Evolutionary conservation across 2,797 vertebrate species (phyloP).

Genomic region (Sebastes nivosus): DNA sequence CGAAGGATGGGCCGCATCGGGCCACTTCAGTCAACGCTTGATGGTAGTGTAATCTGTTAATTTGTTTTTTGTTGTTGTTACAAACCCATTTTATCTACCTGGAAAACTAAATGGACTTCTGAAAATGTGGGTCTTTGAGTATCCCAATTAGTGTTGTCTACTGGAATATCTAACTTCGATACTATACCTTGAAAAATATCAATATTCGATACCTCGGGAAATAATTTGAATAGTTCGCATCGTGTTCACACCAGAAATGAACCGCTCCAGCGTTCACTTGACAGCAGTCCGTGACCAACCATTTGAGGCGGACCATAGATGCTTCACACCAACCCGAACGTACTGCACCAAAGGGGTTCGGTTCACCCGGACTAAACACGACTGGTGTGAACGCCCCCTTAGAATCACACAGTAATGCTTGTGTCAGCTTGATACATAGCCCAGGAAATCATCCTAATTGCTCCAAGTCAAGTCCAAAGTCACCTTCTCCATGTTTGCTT

Average conservation of each 20-base stretch:
- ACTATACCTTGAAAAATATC: too few species aligned
- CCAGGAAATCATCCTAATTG: slow-evolving; percentile 60
- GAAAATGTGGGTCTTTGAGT: background rate
- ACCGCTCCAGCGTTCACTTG: too few species aligned
- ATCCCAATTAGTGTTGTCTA: too few species aligned
- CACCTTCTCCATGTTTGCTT: slow-evolving; percentile 62
- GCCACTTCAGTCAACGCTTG: slow-evolving; percentile 94
- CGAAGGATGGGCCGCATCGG: slow-evolving; percentile 97
- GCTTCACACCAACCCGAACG: accelerated
- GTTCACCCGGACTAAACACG: background rate
- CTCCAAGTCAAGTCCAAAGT: slow-evolving; percentile 50
- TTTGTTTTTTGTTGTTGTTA: background rate
- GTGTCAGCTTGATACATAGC: slow-evolving; percentile 52
- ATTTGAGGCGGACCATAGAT: too few species aligned
- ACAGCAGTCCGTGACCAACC: too few species aligned
- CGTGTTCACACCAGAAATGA: too few species aligned
- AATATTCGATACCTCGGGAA: too few species aligned
- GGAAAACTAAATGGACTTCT: background rate
- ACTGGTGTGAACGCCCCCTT: background rate
- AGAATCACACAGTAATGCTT: slow-evolving; percentile 41
- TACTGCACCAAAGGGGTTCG: background rate
- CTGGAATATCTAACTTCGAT: too few species aligned
- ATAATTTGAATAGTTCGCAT: too few species aligned
- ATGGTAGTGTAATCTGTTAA: slow-evolving; percentile 80
- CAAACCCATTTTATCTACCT: background rate